phyloP scores from a whole-genome alignment of 2,113 vertebrate genomes.

The Meles meles region DNA sequence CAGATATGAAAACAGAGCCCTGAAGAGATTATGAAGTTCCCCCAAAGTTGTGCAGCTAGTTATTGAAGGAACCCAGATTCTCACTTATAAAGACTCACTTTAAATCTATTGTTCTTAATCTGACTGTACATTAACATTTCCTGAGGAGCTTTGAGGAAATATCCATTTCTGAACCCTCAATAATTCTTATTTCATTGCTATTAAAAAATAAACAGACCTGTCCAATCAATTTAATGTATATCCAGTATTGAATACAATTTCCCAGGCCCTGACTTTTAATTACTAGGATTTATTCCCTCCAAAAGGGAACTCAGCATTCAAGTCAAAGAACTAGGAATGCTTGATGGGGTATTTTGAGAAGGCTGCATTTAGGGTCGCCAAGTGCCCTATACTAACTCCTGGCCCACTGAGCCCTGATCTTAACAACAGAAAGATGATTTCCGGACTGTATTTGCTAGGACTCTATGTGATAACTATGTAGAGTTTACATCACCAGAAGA shows the following conservation, averaged over 20 bases:
- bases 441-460: background rate
- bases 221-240: background rate
- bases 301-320: background rate
- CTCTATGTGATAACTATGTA: background rate
- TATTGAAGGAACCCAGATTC: background rate
- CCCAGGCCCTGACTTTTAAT: background rate
- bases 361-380: background rate
- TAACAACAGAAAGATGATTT: background rate
- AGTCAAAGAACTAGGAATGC: background rate
- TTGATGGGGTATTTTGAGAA: background rate
- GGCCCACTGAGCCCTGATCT: background rate
- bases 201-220: background rate
- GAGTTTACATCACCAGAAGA: background rate
- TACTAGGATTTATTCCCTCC: background rate
- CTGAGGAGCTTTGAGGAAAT: background rate
- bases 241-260: background rate
- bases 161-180: background rate
- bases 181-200: background rate
- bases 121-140: background rate
- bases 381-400: background rate
- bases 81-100: background rate
- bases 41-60: background rate
- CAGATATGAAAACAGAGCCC: background rate
- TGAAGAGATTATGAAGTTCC: background rate
- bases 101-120: background rate